Conservation (phyloP, 1,140 invertebrate genomes). For the Pogonomyrmex barbatus region DNA sequence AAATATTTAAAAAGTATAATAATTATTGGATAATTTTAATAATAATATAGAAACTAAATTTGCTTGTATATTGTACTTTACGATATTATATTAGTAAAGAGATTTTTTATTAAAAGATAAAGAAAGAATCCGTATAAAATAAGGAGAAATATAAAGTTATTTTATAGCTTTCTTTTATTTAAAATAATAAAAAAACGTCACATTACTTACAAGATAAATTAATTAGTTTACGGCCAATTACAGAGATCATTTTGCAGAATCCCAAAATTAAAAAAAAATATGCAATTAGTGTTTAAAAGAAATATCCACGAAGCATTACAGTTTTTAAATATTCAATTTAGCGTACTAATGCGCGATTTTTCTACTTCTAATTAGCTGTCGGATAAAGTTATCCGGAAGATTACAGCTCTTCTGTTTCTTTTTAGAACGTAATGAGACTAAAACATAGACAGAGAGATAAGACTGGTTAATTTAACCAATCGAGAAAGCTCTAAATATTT, state of each 20-base stretch:
- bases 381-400: constrained; percentile 7
- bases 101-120: background rate
- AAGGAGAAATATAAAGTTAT: background rate
- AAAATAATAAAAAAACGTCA: background rate
- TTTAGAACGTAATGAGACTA: constrained; percentile 17
- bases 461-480: constrained; percentile 14
- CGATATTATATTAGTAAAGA: background rate
- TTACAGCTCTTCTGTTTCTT: constrained; percentile 14
- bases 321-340: constrained; percentile 39
- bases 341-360: constrained; percentile 12
- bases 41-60: background rate
- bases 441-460: constrained; percentile 13
- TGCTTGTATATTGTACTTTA: background rate
- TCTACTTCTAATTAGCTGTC: constrained; percentile 26
- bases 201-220: background rate
- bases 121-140: background rate
- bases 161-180: background rate
- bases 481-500: constrained; percentile 18
- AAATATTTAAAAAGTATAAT: background rate
- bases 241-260: background rate
- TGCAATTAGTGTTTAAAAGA: background rate
- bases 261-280: constrained; percentile 3
- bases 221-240: background rate
- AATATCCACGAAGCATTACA: background rate
- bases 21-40: background rate